phyloP scores from a whole-genome alignment of 2,113 vertebrate genomes.

The Antechinus flavipes region DNA sequence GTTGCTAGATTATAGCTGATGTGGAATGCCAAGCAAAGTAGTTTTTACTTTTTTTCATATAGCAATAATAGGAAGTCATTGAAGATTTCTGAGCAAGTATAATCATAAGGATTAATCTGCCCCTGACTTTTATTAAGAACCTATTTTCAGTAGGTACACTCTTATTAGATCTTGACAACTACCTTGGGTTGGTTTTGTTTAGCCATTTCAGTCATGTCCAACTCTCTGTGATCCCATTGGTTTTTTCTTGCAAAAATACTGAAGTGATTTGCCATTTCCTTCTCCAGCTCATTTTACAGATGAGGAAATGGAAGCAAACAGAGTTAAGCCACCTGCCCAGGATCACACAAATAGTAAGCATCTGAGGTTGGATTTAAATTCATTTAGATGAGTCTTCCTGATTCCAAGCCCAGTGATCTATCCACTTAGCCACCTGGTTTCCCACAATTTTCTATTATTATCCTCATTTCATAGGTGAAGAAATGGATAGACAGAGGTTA shows the following conservation, averaged over 20 bases:
- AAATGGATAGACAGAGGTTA: neutral
- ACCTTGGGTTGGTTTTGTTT: no score
- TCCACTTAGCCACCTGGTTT: neutral
- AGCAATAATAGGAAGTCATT: neutral
- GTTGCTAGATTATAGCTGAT: neutral
- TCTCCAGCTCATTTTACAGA: neutral
- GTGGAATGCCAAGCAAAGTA: neutral
- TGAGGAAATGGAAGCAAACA: neutral
- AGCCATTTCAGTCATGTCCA: neutral
- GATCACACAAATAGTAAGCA: neutral
- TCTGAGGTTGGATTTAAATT: neutral
- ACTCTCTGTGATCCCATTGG: neutral
- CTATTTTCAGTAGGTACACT: neutral
- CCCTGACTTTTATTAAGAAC: slow-evolving; percentile 24
- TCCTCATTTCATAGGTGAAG: neutral
- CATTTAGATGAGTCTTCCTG: neutral
- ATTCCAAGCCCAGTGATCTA: neutral
- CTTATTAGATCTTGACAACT: neutral
- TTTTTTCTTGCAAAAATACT: neutral
- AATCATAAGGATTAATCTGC: neutral
- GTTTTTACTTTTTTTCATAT: neutral
- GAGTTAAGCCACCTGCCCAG: no score
- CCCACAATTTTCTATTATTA: neutral
- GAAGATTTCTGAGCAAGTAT: neutral
- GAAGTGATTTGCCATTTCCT: neutral